Percentiles rank a stretch among this genome's conserved stretches.
Conservation (phyloP, 2,888 invertebrate species). For the Agonum fuliginosum region DNA sequence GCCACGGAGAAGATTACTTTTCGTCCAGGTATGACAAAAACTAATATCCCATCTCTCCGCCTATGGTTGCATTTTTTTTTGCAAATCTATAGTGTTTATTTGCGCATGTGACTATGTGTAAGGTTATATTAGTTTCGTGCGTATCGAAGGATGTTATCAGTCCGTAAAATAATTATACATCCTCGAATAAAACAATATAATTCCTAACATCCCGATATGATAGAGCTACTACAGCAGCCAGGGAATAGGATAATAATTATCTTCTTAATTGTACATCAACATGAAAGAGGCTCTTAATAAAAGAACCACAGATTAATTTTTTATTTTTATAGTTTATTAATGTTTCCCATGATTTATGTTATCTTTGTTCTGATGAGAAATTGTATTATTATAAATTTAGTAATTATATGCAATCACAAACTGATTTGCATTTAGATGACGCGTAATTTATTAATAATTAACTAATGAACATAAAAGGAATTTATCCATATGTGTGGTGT, state of each 20-base stretch:
- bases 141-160: slow-evolving; percentile 3
- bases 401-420: background rate
- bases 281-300: background rate
- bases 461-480: background rate
- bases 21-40: too few relatives aligned
- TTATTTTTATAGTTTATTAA: background rate
- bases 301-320: background rate
- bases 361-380: slow-evolving; percentile 10
- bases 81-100: background rate
- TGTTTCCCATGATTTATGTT: slow-evolving; percentile 10
- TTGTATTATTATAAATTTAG: background rate
- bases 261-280: slow-evolving; percentile 22
- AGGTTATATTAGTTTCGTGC: slow-evolving; percentile 16
- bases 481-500: background rate
- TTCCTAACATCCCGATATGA: background rate
- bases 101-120: slow-evolving; percentile 4
- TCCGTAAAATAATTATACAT: slow-evolving; percentile 6
- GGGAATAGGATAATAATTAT: too few relatives aligned
- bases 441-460: slow-evolving; percentile 6
- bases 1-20: too few relatives aligned
- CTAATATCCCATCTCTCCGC: too few relatives aligned
- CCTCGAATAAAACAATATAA: background rate
- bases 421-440: slow-evolving; percentile 15
- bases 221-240: background rate
- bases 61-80: slow-evolving; percentile 7